A percentile compares a stretch with the other conserved stretches of the same genome.
Conservation (phyloP, 1,140 invertebrate species). For the Gryon sp. region DNA sequence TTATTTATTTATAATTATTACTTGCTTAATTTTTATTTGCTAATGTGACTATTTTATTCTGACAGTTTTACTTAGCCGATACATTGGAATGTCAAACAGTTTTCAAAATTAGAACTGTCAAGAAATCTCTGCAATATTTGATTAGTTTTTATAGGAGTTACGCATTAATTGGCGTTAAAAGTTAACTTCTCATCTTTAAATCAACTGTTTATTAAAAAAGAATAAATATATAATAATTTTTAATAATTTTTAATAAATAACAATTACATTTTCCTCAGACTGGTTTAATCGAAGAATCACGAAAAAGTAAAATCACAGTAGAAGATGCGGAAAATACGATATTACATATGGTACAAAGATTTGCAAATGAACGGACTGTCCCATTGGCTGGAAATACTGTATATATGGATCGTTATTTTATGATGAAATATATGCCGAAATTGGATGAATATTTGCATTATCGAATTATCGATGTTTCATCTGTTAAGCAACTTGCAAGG, state of each 20-base stretch:
- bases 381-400: conserved; percentile 95
- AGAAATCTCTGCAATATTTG: too few relatives aligned
- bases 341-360: conserved; percentile 85
- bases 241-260: conserved; percentile 71
- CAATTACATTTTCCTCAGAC: too few relatives aligned
- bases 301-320: conserved; percentile 84
- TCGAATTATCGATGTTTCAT: conserved; percentile 94
- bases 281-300: conserved; percentile 86
- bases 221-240: conserved; percentile 3
- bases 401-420: conserved; percentile 90
- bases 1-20: too few relatives aligned
- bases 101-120: too few relatives aligned
- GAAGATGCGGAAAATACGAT: conserved; percentile 85
- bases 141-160: too few relatives aligned
- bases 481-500: conserved; percentile 90
- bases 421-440: conserved; percentile 87
- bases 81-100: too few relatives aligned
- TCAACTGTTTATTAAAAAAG: conserved; percentile 46
- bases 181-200: too few relatives aligned
- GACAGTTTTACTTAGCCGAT: too few relatives aligned
- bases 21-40: too few relatives aligned
- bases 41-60: too few relatives aligned
- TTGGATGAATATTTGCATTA: conserved; percentile 92
- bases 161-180: too few relatives aligned
- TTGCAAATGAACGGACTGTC: conserved; percentile 82